These are phyloP conservation scores for Origma solitaria DNA, from an alignment of 2,113 vertebrate genomes.

Conservation along the genomic window DNA sequence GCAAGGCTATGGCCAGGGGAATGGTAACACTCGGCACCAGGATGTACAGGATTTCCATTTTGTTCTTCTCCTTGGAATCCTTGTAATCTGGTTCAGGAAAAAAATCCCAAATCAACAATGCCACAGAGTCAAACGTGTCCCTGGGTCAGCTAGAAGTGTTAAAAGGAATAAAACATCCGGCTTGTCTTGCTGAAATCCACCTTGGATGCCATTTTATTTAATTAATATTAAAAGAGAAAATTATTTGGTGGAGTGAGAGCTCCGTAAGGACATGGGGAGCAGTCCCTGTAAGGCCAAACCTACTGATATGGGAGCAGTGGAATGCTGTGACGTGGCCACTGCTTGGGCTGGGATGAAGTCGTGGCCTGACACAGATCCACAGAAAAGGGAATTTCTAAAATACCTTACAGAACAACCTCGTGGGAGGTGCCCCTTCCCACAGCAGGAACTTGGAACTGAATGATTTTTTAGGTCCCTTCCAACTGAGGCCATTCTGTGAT, in stretches of 20 bases:
- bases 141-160: background rate
- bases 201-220: background rate
- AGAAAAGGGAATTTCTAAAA: background rate
- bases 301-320: background rate
- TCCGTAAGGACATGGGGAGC: background rate
- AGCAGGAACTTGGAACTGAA: background rate
- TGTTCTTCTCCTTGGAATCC: constrained; percentile 88
- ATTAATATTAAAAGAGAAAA: background rate
- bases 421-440: background rate
- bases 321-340: background rate
- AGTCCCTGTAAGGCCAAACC: background rate
- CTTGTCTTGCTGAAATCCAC: background rate
- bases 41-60: constrained; percentile 96
- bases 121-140: background rate
- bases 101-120: no score
- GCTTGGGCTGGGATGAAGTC: background rate
- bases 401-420: background rate
- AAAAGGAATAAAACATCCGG: background rate
- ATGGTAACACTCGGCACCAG: constrained; percentile 95
- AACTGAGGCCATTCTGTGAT: background rate
- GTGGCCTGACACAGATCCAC: background rate
- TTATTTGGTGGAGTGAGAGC: background rate
- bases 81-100: constrained; percentile 77
- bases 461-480: background rate
- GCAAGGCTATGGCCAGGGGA: constrained; percentile 89